Conservation (phyloP, 2,888 invertebrate species). For the Pristionchus arcanus region DNA sequence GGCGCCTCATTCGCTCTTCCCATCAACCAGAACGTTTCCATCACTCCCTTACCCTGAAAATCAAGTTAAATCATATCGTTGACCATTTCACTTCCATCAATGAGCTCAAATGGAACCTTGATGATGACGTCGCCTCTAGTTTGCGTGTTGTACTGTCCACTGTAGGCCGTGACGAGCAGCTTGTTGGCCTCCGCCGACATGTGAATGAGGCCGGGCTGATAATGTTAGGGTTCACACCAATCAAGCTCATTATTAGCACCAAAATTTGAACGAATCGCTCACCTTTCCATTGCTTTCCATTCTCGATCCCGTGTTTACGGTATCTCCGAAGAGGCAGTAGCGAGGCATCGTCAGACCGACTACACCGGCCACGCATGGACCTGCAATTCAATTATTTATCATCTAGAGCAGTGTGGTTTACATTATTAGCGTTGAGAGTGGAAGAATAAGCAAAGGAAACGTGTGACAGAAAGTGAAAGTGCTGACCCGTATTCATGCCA, state of each 20-base stretch:
- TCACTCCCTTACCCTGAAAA: conserved; percentile 53
- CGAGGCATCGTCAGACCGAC: conserved; percentile 72
- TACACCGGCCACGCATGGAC: conserved; percentile 59
- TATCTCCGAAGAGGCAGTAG: conserved; percentile 75
- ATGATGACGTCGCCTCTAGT: conserved; percentile 75
- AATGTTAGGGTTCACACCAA: no score
- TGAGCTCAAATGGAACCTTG: conserved; percentile 60
- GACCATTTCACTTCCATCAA: no score
- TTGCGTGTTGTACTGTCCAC: conserved; percentile 72
- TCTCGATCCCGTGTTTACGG: conserved; percentile 75
- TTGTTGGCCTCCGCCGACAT: conserved; percentile 71
- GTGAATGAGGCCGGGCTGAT: conserved; percentile 64
- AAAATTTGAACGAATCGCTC: no score
- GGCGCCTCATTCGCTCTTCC: not conserved
- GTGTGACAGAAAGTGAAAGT: not conserved
- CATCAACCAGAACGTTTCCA: conserved; percentile 56
- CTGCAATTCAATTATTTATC: not conserved
- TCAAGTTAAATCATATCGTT: no score
- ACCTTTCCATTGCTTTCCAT: conserved; percentile 74
- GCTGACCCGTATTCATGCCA: conserved; percentile 58
- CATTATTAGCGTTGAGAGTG: not conserved
- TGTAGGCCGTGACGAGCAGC: conserved; percentile 66
- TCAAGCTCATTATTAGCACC: no score
- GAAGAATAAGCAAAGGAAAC: not conserved
- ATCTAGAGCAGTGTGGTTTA: no score